phyloP scores from a whole-genome alignment of 2,888 invertebrate species.

The Eretmocerus hayati region DNA sequence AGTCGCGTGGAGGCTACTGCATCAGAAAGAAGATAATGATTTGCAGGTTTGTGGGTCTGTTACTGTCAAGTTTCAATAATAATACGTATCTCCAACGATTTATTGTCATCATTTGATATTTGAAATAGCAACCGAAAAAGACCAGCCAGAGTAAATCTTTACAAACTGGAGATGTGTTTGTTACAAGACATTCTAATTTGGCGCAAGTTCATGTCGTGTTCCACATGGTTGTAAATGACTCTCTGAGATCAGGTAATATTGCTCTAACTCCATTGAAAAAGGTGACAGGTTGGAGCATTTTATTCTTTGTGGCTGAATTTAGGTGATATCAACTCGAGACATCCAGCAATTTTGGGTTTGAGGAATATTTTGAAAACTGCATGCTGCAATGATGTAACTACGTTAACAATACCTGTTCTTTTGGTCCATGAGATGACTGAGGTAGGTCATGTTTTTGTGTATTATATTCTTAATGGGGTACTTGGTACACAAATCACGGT shows the following conservation, averaged over 20 bases:
- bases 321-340: constrained; percentile 91
- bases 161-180: constrained; percentile 77
- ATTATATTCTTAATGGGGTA: too few relatives aligned
- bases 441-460: constrained; percentile 53
- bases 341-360: constrained; percentile 89
- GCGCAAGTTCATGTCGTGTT: constrained; percentile 92
- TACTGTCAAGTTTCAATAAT: constrained; percentile 1
- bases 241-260: constrained; percentile 49
- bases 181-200: constrained; percentile 87
- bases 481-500: too few relatives aligned
- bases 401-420: constrained; percentile 85
- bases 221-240: constrained; percentile 88
- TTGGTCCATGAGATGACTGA: constrained; percentile 91
- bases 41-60: constrained; percentile 30
- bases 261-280: neutral
- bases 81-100: neutral
- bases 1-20: constrained; percentile 48
- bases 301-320: too few relatives aligned
- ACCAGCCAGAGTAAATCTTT: constrained; percentile 54
- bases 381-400: constrained; percentile 90
- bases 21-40: constrained; percentile 41
- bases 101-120: constrained; percentile 5
- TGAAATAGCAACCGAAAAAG: constrained; percentile 37
- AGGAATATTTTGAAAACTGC: constrained; percentile 92
- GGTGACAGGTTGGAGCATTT: too few relatives aligned